Percentiles rank a stretch among this genome's conserved stretches.
These are phyloP conservation scores for Nudaria mundana DNA, from an alignment of 2,888 invertebrate genomes.

Conservation along the genomic window DNA sequence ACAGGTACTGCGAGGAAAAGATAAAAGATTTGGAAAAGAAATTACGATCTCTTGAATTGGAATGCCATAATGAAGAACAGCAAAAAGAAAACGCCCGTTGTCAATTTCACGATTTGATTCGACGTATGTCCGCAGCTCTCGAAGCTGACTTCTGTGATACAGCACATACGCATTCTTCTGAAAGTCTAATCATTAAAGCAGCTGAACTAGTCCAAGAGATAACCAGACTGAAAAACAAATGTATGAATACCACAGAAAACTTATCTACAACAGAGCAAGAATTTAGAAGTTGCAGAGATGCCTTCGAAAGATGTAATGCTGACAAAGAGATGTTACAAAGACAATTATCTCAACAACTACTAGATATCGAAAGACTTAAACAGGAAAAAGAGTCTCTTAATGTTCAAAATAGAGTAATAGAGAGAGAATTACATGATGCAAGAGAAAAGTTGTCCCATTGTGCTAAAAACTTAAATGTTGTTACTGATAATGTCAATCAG, in stretches of 20 bases:
- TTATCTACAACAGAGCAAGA: conserved; percentile 84
- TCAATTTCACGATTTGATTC: conserved; percentile 86
- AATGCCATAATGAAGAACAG: conserved; percentile 86
- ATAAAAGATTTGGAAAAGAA: conserved; percentile 89
- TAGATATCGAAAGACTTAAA: conserved; percentile 86
- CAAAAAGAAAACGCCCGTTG: conserved; percentile 86
- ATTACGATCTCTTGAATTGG: conserved; percentile 86
- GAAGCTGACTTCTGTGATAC: conserved; percentile 86
- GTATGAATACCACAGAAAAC: conserved; percentile 81
- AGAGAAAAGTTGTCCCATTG: conserved; percentile 85
- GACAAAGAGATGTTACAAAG: conserved; percentile 89
- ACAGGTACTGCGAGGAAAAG: conserved; percentile 87
- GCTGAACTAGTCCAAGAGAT: conserved; percentile 89
- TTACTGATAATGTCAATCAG: conserved; percentile 85
- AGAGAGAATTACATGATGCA: conserved; percentile 86
- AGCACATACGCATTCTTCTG: conserved; percentile 83
- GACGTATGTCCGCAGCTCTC: conserved; percentile 86
- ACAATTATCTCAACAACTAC: conserved; percentile 85
- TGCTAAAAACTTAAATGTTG: conserved; percentile 83
- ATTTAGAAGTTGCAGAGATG: conserved; percentile 83
- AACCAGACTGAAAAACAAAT: conserved; percentile 83
- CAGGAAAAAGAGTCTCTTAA: conserved; percentile 90
- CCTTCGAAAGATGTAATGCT: conserved; percentile 82
- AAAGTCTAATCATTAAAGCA: conserved; percentile 88
- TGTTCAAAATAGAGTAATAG: conserved; percentile 86